Evolutionary conservation across 2,113 vertebrate species (phyloP), one percentile per base, ranked within the genome.

Genomic region (Corythaeola cristata): DNA sequence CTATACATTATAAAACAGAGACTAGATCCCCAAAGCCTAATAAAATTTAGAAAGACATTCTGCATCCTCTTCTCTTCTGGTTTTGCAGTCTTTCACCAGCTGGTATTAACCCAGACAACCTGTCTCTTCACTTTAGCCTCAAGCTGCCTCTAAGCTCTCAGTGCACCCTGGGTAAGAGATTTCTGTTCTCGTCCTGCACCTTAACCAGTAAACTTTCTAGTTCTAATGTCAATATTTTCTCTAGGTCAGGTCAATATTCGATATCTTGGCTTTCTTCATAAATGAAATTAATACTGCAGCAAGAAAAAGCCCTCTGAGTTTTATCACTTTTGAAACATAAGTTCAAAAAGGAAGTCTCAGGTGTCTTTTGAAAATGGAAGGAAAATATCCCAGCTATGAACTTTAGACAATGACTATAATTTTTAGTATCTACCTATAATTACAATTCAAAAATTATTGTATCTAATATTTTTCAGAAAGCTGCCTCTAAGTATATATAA

Each of bases 201-300:
- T 90, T 85, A 76, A 50, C 82, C 62, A 63, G 55, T 37, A 32
- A 85, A 24, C 8, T 77, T 95, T 85, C 74, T 63, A 32, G 53
- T 80, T 91, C 67, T n/a, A 93, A 18, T 66, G 80, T 89, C 87
- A 96, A 90, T 87, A 90, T 94, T 89, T 96, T 94, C 72, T 59
- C 64, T 85, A 81, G 27, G 75, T 90, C 81, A 91, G 71, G 91
- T 80, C 85, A 88, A 95, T 96, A 96, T 89, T 96, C 92, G 82
- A 68, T 74, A 74, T 69, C 76, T 44, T 60, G 20, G n/a, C 89
- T 90, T 89, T 87, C 63, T 85, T 69, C 52, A 89, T 68, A 93
- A 89, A 58, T 39, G 14, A 96, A 89, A 90, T 88, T 84, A 93
- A 89, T 62, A 85, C 66, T 14, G 35, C 56, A 66, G 66, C 26